Percentiles rank a stretch among this genome's conserved stretches.
These are phyloP conservation scores for Drosophila lacicola DNA, from an alignment of 2,888 invertebrate genomes.

Conservation along the genomic window DNA sequence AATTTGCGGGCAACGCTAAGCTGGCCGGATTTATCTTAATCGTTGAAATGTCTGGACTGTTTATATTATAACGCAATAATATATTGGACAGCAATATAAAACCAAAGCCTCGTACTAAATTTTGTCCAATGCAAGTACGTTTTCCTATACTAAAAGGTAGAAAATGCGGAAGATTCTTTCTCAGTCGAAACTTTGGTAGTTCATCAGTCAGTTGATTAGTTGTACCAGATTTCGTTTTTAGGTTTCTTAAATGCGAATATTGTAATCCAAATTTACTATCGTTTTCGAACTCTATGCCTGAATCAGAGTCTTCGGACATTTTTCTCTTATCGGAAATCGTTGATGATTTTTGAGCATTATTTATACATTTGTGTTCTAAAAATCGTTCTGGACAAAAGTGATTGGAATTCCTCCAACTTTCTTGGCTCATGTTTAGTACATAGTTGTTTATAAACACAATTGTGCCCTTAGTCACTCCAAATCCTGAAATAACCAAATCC, in stretches of 20 bases:
- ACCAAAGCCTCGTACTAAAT: conserved; percentile 91
- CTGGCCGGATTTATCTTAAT: conserved; percentile 89
- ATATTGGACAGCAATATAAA: conserved; percentile 91
- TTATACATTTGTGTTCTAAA: conserved; percentile 85
- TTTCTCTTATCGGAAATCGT: conserved; percentile 56
- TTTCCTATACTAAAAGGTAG: conserved; percentile 94
- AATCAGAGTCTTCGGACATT: conserved; percentile 86
- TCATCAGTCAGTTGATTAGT: background rate
- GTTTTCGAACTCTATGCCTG: conserved; percentile 87
- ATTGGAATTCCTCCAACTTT: conserved; percentile 90
- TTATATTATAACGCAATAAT: conserved; percentile 89
- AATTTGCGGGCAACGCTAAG: conserved; percentile 91
- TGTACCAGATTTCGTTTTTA: background rate
- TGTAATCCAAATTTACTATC: conserved; percentile 16
- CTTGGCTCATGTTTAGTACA: conserved; percentile 91
- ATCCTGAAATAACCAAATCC: conserved; percentile 90
- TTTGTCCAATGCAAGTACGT: conserved; percentile 94
- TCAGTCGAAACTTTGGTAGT: conserved; percentile 76
- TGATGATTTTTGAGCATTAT: conserved; percentile 1
- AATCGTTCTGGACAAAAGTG: conserved; percentile 92
- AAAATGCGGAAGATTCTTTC: conserved; percentile 89
- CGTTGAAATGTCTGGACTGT: conserved; percentile 86
- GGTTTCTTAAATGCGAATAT: background rate
- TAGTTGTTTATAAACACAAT: conserved; percentile 94
- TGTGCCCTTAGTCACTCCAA: conserved; percentile 90